Base-by-base conservation (phyloP, 1,140 invertebrate genomes). In the Druon quercuslanigerum region DNA sequence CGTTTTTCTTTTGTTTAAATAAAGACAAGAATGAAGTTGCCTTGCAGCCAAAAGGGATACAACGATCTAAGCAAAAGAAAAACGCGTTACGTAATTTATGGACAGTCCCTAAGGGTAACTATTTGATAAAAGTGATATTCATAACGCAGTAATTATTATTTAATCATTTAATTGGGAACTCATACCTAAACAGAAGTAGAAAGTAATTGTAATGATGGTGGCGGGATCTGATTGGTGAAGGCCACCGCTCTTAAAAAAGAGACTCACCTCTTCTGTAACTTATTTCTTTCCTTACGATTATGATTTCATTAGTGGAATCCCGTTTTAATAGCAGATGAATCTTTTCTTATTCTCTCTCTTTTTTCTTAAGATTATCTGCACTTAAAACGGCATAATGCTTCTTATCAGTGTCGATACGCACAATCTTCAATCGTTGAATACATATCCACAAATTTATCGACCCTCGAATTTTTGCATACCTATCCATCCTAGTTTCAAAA, bases 321-420 rank as follows among this genome's bases (percentile, higher is more conserved):
- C 75, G 82, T 66, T 87, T 79, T 80, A 73, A 86, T 85, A 83
- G 84, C 82, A 83, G 77, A 77, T 78, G 73, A 82, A 80, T n/a
- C 76, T 71, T 75, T 72, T 72, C 11, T 60, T 20, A 13, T 3
- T 5, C 13, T 66, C 13, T 40, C 33, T 66, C 33, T 33, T 60
- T 46, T 75, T n/a, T 66, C 57, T 5, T 54, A 17, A 11, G 72
- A 33, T 86, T 87, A 79, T 82, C 79, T 85, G 86, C 84, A 84
- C 83, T 88, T 74, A 85, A 82, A 88, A 83, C 84, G 86, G 81
- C 84, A 83, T 90, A 84, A 87, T 85, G 90, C 90, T 91, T 91
- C 81, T 91, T 90, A 90, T 91, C 85, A 87, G 82, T 91, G 87
- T 91, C 86, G 82, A 87, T 87, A 87, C 80, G 89, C 86, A 83